These are phyloP conservation scores for Notolabrus celidotus DNA, from an alignment of 2,797 vertebrate species.

Conservation along the genomic window DNA sequence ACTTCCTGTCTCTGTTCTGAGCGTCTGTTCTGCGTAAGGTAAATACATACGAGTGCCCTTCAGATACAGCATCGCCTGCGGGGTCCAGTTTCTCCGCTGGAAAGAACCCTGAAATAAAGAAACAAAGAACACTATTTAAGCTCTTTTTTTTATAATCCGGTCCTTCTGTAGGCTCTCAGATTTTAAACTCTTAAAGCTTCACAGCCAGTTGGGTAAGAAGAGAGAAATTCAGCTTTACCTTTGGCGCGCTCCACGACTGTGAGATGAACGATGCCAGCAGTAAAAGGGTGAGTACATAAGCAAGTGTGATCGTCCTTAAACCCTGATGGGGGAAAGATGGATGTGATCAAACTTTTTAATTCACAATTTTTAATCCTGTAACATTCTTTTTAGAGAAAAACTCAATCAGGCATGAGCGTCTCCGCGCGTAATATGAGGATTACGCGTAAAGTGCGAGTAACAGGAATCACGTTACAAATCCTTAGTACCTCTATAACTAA, in stretches of 20 bases:
- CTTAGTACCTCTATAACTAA: too few relatives aligned
- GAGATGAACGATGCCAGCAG: slow-evolving; percentile 82
- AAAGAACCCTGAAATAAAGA: slow-evolving; percentile 82
- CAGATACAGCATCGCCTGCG: slow-evolving; percentile 96
- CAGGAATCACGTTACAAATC: not conserved
- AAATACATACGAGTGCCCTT: slow-evolving; percentile 95
- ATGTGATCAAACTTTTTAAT: not conserved
- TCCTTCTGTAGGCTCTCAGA: too few relatives aligned
- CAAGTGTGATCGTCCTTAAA: slow-evolving; percentile 69
- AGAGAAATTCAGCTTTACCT: slow-evolving; percentile 79
- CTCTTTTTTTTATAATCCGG: not conserved
- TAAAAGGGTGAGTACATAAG: slow-evolving; percentile 80
- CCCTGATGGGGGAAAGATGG: slow-evolving; percentile 73
- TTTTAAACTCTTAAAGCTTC: not conserved
- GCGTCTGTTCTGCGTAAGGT: not conserved
- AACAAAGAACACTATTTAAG: not conserved
- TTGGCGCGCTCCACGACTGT: slow-evolving; percentile 85
- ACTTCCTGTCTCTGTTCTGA: not conserved
- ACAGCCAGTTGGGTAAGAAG: too few relatives aligned
- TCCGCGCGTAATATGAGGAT: not conserved
- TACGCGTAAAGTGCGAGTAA: not conserved
- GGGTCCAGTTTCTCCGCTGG: slow-evolving; percentile 95
- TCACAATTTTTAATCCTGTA: not conserved
- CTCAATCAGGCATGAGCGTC: not conserved
- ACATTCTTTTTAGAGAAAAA: accelerated